Evolutionary conservation across 2,113 vertebrate species (phyloP), one percentile per base, ranked within the genome.

Genomic region (Alouatta palliata): DNA sequence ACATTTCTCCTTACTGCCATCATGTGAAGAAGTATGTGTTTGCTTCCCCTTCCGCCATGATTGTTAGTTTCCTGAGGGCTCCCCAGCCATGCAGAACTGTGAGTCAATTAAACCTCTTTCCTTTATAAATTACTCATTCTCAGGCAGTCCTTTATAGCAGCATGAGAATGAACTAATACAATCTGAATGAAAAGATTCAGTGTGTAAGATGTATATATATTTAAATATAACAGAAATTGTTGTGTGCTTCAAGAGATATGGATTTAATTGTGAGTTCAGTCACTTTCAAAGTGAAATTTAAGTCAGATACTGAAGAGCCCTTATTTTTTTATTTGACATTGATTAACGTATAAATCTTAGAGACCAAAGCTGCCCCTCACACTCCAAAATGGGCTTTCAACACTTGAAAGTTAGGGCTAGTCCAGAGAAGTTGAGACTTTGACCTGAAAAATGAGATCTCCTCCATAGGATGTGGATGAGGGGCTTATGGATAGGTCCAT

Each of bases 211-310:
- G 27, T 37, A 76, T 21, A 70, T 43, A 49, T 49, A 13, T 32
- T 68, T 97, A 66, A 52, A 37, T 90, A 43, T 90, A 35, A 75
- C 11, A 85, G 32, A 90, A 90, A 73, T 82, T 81, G 27, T 79
- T 77, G 3, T 87, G 58, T 61, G 25, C 9, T 35, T 52, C 81
- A 76, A 77, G 8, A 79, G n/a, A 89, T 12, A 27, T 71, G 76
- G 80, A 71, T 58, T 70, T 68, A 87, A 87, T 49, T 58, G 49
- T 19, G 58, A 94, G 19, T 93, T 86, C 13, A 61, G 10, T 81
- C 47, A 76, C 40, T 86, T 96, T n/a, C n/a, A 32, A 95, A 89
- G 37, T 95, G 32, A 93, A 82, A 52, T 80, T 92, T 86, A 21
- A 68, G 75, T 96, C 64, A 73, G 3, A 94, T 86, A 23, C 83